Percentiles rank a stretch among this genome's conserved stretches.
Evolutionary conservation across 1,140 invertebrate genomes (phyloP).

Genomic region (Drosophila pachea): DNA sequence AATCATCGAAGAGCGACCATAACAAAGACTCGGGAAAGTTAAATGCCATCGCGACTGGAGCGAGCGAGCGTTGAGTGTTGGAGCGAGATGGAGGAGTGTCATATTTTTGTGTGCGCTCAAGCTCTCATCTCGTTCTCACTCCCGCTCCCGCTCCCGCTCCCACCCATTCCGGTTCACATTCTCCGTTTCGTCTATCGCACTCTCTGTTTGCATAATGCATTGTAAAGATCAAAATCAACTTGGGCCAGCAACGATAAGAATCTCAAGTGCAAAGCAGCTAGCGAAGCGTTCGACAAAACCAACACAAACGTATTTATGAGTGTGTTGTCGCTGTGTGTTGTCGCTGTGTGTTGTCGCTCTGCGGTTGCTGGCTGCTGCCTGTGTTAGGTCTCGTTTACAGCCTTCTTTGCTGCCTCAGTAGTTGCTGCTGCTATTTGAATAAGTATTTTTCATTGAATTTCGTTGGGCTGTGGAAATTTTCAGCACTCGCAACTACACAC

Average conservation of each 20-base stretch:
- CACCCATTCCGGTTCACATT: slow-evolving; percentile 3
- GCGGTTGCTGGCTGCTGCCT: slow-evolving; percentile 16
- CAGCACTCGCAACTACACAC: slow-evolving; percentile 23
- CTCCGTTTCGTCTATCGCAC: slow-evolving; percentile 14
- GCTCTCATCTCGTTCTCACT: slow-evolving; percentile 4
- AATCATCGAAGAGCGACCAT: slow-evolving; percentile 20
- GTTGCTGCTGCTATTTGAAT: slow-evolving; percentile 66
- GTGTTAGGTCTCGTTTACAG: slow-evolving; percentile 67
- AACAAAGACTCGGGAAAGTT: slow-evolving; percentile 22
- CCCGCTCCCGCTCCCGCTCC: background rate
- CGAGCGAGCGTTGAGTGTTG: too few relatives aligned
- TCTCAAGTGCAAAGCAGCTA: slow-evolving; percentile 74
- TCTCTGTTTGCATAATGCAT: slow-evolving; percentile 54
- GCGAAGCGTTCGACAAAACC: slow-evolving; percentile 70
- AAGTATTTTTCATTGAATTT: slow-evolving; percentile 76
- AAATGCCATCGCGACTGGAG: slow-evolving; percentile 19
- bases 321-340: slow-evolving; percentile 29
- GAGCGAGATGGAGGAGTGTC: background rate
- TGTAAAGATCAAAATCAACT: slow-evolving; percentile 72
- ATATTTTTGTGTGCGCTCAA: background rate
- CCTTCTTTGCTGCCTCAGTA: slow-evolving; percentile 60
- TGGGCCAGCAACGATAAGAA: slow-evolving; percentile 68
- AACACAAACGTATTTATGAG: slow-evolving; percentile 40
- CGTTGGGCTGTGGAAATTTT: slow-evolving; percentile 74
- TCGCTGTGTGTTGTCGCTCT: slow-evolving; percentile 16